phyloP scores from a whole-genome alignment of 2,797 vertebrate genomes.

The Acrossocheilus wenchowensis region DNA sequence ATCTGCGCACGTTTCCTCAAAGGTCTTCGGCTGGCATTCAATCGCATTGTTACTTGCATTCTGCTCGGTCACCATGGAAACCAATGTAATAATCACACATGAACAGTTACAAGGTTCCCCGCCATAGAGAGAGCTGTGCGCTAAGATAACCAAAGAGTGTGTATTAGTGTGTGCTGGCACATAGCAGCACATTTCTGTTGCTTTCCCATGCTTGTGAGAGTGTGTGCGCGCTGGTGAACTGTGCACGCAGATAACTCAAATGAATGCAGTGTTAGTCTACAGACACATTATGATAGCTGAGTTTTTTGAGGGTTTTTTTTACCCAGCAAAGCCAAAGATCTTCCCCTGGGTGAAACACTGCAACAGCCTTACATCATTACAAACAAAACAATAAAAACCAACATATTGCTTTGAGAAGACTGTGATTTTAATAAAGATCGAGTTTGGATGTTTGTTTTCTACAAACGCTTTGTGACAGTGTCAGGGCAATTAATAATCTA shows the following conservation, averaged over 20 bases:
- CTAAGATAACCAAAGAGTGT: constrained; percentile 39
- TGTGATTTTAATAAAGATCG: constrained; percentile 46
- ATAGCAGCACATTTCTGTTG: constrained; percentile 10
- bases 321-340: constrained; percentile 41
- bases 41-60: constrained; percentile 58
- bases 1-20: constrained; percentile 58
- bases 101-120: constrained; percentile 61
- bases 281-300: constrained; percentile 35
- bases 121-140: constrained; percentile 49
- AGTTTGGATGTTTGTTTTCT: constrained; percentile 57
- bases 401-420: constrained; percentile 45
- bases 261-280: constrained; percentile 35
- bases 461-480: constrained; percentile 58
- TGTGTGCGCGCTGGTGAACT: constrained; percentile 19
- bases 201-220: neutral
- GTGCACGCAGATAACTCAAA: constrained; percentile 38
- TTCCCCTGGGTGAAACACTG: constrained; percentile 41
- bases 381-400: constrained; percentile 43
- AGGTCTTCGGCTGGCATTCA: constrained; percentile 60
- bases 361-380: constrained; percentile 43
- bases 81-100: constrained; percentile 64
- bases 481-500: constrained; percentile 61
- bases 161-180: constrained; percentile 28
- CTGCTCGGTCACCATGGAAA: constrained; percentile 62
- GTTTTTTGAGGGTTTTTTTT: neutral